Evolutionary conservation across 2,797 vertebrate genomes (phyloP), one percentile per base, ranked within the genome.

Genomic region (Stomatorhinus walkeri): DNA sequence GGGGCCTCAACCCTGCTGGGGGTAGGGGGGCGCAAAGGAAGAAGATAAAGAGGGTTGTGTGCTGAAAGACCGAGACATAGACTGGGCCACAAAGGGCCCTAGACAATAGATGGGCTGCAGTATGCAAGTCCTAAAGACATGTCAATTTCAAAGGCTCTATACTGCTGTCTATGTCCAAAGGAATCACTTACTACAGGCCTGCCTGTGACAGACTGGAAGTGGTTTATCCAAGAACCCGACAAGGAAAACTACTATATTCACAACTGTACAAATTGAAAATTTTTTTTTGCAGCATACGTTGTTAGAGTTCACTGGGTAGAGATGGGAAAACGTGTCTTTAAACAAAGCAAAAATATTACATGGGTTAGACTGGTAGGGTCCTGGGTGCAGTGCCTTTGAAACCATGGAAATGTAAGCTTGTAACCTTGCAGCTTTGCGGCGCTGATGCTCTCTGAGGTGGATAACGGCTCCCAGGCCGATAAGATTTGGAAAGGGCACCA

Each of bases 51-150:
- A 72, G 85, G 14, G 49, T 7, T 12, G 56, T 9, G 12, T 46
- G 24, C 8, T 87, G 51, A 89, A 89, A 56, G 12, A 28, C 48
- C 8, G 43, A 24, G 19, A 61, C 7, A 12, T 43, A 12, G 85
- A 88, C 54, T 46, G 36, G 19, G 56, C 19, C 49, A 49, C 22
- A 83, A 64, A 46, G 36, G 43, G 68, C 48, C 48, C 87, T 24
- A 83, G 2, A 51, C 64, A 76, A 79, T 59, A 86, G 43, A 36
- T 36, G 7, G 87, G 9, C 24, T n/a, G 24, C 24, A 40, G 24
- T 83, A 28, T 81, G 49, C 87, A 56, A 64, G 59, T 81, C 61
- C 40, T 46, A 88, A 81, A 79, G 87, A 88, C 72, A 36, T 52
- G 24, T 88, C 49, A 79, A 28, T 36, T 12, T 54, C 64, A 88